phyloP scores from a whole-genome alignment of 2,888 invertebrate genomes.

The Orchesellides sinensis region DNA sequence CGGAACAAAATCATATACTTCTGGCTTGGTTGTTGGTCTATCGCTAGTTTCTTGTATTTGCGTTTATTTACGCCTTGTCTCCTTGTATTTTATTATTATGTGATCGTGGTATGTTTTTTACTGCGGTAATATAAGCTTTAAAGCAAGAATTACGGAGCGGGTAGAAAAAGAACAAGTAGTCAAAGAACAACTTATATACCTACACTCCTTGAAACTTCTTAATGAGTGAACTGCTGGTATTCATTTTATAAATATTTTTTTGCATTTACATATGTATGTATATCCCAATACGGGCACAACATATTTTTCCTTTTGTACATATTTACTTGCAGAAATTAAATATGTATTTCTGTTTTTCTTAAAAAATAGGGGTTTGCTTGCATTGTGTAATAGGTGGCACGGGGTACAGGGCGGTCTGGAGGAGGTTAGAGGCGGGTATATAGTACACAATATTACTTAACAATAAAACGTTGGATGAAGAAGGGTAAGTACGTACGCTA shows the following conservation, averaged over 20 bases:
- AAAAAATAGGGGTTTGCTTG: conserved; percentile 23
- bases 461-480: conserved; percentile 12
- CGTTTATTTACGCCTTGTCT: conserved; percentile 57
- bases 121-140: no score
- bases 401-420: conserved; percentile 69
- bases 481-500: not conserved
- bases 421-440: conserved; percentile 66
- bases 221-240: not conserved
- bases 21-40: conserved; percentile 14
- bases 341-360: not conserved
- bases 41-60: conserved; percentile 20
- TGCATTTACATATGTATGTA: not conserved
- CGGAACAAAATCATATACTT: conserved; percentile 3
- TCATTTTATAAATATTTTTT: not conserved
- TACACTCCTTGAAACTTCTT: not conserved
- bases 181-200: not conserved
- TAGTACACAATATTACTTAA: conserved; percentile 5
- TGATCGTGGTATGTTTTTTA: not conserved
- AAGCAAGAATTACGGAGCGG: not conserved
- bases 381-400: conserved; percentile 67
- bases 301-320: not conserved
- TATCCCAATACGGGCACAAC: no score
- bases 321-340: conserved; percentile 15
- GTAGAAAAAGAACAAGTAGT: not conserved
- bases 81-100: conserved; percentile 26